These are phyloP conservation scores for Tetramorium simillimum DNA, from an alignment of 1,140 invertebrate species.

Conservation along the genomic window DNA sequence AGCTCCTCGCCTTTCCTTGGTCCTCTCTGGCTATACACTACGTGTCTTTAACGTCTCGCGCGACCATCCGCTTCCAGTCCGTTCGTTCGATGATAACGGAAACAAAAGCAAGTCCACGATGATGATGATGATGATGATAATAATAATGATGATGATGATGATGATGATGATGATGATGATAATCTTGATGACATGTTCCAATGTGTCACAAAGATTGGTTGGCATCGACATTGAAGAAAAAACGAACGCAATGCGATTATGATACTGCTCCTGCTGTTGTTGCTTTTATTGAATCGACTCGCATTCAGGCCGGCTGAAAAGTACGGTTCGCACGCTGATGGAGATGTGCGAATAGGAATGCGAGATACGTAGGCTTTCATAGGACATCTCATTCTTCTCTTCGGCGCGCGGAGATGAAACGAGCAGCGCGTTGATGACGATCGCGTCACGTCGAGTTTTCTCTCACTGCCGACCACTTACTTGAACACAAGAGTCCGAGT, in stretches of 20 bases:
- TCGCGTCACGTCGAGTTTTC: constrained; percentile 5
- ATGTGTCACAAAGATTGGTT: background rate
- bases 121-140: background rate
- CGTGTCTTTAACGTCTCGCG: background rate
- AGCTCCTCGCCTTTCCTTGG: constrained; percentile 38
- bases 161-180: no score
- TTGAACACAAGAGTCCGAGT: constrained; percentile 33
- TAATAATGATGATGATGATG: constrained; percentile 21
- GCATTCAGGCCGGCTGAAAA: constrained; percentile 14
- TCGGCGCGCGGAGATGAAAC: background rate
- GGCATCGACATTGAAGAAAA: constrained; percentile 36
- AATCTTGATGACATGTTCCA: background rate
- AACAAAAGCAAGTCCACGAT: constrained; percentile 56
- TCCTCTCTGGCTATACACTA: constrained; percentile 42
- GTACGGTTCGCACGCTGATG: background rate
- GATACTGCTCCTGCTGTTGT: background rate
- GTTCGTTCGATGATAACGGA: constrained; percentile 21
- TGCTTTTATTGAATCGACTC: background rate
- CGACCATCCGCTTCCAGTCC: background rate
- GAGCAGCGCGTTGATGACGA: background rate
- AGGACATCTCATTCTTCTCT: background rate
- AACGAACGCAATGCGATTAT: constrained; percentile 4
- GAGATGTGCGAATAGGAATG: constrained; percentile 20
- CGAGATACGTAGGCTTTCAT: background rate
- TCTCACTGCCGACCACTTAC: constrained; percentile 33